Base-by-base conservation (phyloP, 2,113 vertebrate species). In the Pelmatolapia mariae region DNA sequence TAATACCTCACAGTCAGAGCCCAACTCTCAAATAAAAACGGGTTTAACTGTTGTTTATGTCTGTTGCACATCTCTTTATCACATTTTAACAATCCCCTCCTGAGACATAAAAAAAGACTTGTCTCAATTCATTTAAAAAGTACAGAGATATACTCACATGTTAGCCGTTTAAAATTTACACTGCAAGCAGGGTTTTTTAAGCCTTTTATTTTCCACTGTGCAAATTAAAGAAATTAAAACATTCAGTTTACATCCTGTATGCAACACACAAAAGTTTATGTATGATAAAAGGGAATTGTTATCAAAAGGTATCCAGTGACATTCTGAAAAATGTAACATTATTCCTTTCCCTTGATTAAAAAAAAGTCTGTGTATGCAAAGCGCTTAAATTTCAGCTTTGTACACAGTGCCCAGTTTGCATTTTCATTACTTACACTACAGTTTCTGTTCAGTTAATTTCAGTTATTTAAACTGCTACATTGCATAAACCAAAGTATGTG, bases 21-120 rank as follows among this genome's bases (percentile, higher is more conserved):
- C 86, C 87, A 87, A 86, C 82, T 91, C 87, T 91, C 84, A 80
- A 96, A 96, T 96, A 96, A 96, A 95, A 91, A 79, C 68, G 86
- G 81, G 89, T 89, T 93, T 92, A 86, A 92, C 90, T 90, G 68
- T 91, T 85, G 78, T 36, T 52, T 83, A 19, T 87, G 82, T 87
- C 8, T 90, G 66, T 79, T 8, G 10, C 73, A 76, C 71, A 76
- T 76, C 15, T 76, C 16, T 82, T 13, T 36, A n/a, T 33, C 40
- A 76, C 43, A 12, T 33, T 45, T 76, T n/a, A 47, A n/a, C 18
- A 24, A 76, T 47, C 31, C 24, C 31, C n/a, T 57, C 33, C 24
- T 31, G 45, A 78, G 73, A 53, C n/a, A 61, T 76, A 19, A 45
- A 29, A n/a, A 29, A 83, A 50, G 5, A 78, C 18, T 10, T 47